These are phyloP conservation scores for Chalcosyrphus nemorum DNA, from an alignment of 2,888 invertebrate species.

Conservation along the genomic window DNA sequence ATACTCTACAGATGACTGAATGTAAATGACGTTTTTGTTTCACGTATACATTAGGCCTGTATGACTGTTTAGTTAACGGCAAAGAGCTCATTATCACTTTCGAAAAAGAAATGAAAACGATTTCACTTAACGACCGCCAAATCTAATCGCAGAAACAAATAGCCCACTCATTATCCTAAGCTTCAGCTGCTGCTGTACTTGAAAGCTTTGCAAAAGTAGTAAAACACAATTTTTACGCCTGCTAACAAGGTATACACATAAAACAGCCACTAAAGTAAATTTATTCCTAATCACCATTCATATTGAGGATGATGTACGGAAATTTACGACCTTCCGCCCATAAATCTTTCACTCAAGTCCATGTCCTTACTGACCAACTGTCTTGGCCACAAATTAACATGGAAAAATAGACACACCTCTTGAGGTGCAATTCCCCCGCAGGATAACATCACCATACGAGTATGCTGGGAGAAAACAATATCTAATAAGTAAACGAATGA, in stretches of 20 bases:
- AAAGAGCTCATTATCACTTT: no score
- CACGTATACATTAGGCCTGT: no score
- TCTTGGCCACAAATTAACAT: constrained; percentile 31
- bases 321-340: constrained; percentile 34
- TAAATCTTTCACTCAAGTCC: constrained; percentile 18
- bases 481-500: constrained; percentile 26
- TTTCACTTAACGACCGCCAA: background rate
- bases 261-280: constrained; percentile 35
- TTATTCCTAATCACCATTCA: constrained; percentile 53
- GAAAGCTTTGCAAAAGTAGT: background rate
- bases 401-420: constrained; percentile 4
- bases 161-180: background rate
- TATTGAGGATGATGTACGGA: constrained; percentile 26
- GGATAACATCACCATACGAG: background rate
- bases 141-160: background rate
- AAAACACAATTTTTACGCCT: background rate
- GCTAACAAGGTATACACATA: constrained; percentile 17
- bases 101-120: no score
- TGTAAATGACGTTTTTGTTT: no score
- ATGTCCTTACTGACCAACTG: background rate
- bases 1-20: no score
- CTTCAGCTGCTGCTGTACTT: background rate
- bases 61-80: no score
- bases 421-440: constrained; percentile 9
- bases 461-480: background rate